These are phyloP conservation scores for Adrianichthys oophorus DNA, from an alignment of 2,797 vertebrate species.

Conservation along the genomic window DNA sequence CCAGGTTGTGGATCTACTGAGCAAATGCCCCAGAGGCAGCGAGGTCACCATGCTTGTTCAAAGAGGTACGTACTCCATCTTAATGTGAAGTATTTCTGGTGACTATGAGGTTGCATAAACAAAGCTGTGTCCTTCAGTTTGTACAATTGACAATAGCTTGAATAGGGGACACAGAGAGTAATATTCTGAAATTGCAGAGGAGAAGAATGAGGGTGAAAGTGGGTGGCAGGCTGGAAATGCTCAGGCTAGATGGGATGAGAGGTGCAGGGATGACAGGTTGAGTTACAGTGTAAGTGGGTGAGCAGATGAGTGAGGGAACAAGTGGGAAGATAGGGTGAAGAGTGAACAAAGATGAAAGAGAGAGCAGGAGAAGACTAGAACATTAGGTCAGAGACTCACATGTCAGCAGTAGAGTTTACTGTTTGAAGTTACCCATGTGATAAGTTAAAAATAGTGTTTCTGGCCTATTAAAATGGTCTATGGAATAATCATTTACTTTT, in stretches of 20 bases:
- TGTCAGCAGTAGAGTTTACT: constrained; percentile 15
- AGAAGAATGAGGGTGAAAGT: constrained; percentile 38
- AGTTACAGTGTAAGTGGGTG: constrained; percentile 38
- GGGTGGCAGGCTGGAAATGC: constrained; percentile 45
- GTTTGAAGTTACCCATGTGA: constrained; percentile 10
- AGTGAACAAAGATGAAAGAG: constrained; percentile 43
- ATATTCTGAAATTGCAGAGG: constrained; percentile 35
- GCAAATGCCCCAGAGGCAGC: constrained; percentile 93
- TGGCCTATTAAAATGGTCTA: no score
- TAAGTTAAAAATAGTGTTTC: constrained; percentile 2
- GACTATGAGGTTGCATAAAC: constrained; percentile 19
- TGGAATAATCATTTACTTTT: no score
- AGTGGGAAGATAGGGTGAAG: constrained; percentile 49
- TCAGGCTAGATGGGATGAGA: constrained; percentile 33
- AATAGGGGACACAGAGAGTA: constrained; percentile 28
- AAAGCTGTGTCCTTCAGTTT: constrained; percentile 23
- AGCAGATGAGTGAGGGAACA: constrained; percentile 59
- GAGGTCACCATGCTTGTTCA: constrained; percentile 97
- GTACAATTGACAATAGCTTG: constrained; percentile 28
- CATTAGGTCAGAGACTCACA: constrained; percentile 46
- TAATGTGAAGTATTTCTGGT: constrained; percentile 18
- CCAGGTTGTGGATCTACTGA: constrained; percentile 98
- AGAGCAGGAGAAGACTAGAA: constrained; percentile 18
- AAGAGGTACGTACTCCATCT: constrained; percentile 82
- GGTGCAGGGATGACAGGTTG: constrained; percentile 41